phyloP scores from a whole-genome alignment of 2,113 vertebrate genomes.

The Oreotragus oreotragus region DNA sequence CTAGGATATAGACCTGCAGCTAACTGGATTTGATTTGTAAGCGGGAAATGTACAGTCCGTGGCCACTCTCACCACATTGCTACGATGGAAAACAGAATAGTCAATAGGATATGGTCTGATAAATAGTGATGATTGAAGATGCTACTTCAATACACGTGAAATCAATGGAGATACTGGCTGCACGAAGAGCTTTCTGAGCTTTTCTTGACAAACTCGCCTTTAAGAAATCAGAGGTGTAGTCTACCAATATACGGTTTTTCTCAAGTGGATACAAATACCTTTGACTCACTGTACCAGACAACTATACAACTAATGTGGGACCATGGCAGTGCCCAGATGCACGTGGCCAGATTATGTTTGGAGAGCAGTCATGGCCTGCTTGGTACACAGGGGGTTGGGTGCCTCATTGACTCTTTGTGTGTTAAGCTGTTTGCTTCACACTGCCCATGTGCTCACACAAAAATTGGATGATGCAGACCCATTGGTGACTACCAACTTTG shows the following conservation, averaged over 20 bases:
- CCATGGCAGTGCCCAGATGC: conserved; percentile 85
- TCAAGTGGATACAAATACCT: conserved; percentile 85
- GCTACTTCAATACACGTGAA: conserved; percentile 79
- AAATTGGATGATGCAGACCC: conserved; percentile 96
- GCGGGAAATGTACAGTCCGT: conserved; percentile 81
- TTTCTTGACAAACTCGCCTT: conserved; percentile 76
- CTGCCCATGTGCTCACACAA: conserved; percentile 83
- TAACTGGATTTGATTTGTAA: conserved; percentile 88
- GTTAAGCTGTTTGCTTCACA: conserved; percentile 85
- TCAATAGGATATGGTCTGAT: conserved; percentile 84
- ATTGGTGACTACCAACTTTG: conserved; percentile 91
- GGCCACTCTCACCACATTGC: conserved; percentile 77
- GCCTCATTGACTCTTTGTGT: conserved; percentile 81
- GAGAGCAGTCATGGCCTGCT: conserved; percentile 72
- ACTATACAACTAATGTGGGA: conserved; percentile 83
- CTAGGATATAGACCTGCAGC: conserved; percentile 86
- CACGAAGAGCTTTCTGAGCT: conserved; percentile 79
- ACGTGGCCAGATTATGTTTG: conserved; percentile 77
- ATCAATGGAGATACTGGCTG: conserved; percentile 83
- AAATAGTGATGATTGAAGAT: conserved; percentile 85
- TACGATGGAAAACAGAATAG: conserved; percentile 85
- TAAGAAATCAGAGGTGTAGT: conserved; percentile 75
- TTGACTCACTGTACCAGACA: conserved; percentile 62
- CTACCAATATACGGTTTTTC: conserved; percentile 57
- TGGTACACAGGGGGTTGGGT: conserved; percentile 78